A percentile compares a stretch with the other conserved stretches of the same genome.
Conservation (phyloP, 2,797 vertebrate species). For the Calcarius lapponicus region DNA sequence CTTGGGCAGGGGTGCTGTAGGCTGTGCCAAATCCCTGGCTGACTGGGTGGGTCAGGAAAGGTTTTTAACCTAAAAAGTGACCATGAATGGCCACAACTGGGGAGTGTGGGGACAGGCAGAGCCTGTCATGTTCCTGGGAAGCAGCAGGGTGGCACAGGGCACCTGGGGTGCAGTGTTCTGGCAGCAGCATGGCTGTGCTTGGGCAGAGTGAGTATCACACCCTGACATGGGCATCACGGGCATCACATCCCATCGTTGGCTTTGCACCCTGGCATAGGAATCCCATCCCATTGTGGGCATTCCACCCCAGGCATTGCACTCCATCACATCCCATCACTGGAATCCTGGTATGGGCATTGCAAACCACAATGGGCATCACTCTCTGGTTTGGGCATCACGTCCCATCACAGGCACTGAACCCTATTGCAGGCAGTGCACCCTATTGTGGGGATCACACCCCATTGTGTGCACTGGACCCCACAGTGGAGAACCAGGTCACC, state of each 20-base stretch:
- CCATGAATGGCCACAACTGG: rapidly evolving
- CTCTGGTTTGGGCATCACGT: rapidly evolving
- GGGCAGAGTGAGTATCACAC: neutral
- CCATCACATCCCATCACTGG: rapidly evolving
- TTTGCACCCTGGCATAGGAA: neutral
- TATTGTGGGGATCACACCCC: neutral
- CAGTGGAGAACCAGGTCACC: neutral
- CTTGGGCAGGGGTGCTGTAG: neutral
- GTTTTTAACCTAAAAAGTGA: neutral
- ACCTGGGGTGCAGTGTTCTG: rapidly evolving
- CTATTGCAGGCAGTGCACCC: neutral
- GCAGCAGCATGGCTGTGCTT: neutral
- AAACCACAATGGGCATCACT: neutral
- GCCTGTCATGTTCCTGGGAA: neutral
- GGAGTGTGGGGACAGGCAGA: rapidly evolving
- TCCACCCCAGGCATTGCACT: rapidly evolving
- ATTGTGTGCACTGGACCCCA: neutral
- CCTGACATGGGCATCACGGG: rapidly evolving
- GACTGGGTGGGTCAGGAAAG: neutral
- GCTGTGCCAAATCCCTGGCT: neutral
- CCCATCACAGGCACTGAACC: too few species aligned
- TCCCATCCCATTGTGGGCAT: neutral
- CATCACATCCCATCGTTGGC: neutral
- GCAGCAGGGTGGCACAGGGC: neutral
- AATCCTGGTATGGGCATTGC: neutral